Percentiles rank a stretch among this genome's conserved stretches.
Evolutionary conservation across 2,888 invertebrate species (phyloP).

Genomic region (Chaetogeoica ovagalla): DNA sequence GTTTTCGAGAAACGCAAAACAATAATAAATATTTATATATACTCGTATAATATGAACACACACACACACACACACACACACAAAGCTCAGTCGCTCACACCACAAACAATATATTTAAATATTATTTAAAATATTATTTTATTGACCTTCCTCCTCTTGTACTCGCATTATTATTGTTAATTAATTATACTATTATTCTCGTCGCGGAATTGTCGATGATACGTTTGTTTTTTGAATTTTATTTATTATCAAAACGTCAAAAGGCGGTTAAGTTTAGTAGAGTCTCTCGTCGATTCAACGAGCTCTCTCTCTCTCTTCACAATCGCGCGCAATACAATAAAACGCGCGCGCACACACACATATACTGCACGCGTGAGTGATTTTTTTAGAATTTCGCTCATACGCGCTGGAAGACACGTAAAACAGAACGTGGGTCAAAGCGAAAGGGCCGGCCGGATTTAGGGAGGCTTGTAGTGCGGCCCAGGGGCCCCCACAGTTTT

Average conservation of each 20-base stretch:
- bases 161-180: not conserved
- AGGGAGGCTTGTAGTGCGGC: no score
- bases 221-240: not conserved
- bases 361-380: no score
- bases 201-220: not conserved
- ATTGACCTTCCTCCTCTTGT: constrained; percentile 17
- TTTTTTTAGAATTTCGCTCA: no score
- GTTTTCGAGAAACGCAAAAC: constrained; percentile 22
- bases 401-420: no score
- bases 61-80: no score
- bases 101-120: not conserved
- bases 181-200: constrained; percentile 18
- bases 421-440: no score
- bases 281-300: not conserved
- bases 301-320: no score
- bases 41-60: not conserved
- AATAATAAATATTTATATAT: no score
- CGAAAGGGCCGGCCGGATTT: no score
- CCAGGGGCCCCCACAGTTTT: no score
- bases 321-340: not conserved
- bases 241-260: not conserved
- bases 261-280: not conserved
- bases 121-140: not conserved
- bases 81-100: constrained; percentile 8
- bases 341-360: no score